Evolutionary conservation across 2,888 invertebrate species (phyloP), one percentile per base, ranked within the genome.

Genomic region (Asteroscopus sphinx): DNA sequence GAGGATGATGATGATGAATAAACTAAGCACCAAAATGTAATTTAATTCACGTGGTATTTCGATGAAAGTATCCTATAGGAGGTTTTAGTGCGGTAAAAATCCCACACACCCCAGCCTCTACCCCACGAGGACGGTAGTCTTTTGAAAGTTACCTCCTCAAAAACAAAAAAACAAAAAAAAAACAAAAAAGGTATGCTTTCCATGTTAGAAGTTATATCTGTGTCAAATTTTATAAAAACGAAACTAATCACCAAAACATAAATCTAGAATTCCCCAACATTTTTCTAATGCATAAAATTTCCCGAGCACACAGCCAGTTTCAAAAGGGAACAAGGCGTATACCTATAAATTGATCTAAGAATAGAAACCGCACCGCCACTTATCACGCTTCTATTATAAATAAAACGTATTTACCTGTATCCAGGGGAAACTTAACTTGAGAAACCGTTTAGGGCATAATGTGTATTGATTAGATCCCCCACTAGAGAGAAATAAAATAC

Each of bases 331-430:
- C 25, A 16, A 42, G 15, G 32, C 17, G 15, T 32, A 32, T 12
- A 32, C 4, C 48, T 30, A 77, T 76, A 78, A 78, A 78, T 79
- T 68, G 56, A 25, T 44, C 37, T 44, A 66, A 73, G 60, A 74
- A 80, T 63, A 53, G 42, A 59, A 45, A 66, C 57, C 68, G 53
- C 46, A 74, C 74, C 68, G 62, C 67, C 54, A 72, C 75, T 74
- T 73, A 76, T 71, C 73, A 62, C 56, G 54, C 30, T 9, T 49
- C 65, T 73, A 74, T 62, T 70, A 73, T 75, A 73, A 72, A 70
- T 55, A 77, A 64, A 64, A 70, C 65, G 55, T 74, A 61, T 75
- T 72, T 73, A 76, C 76, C 52, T 72, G 49, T 70, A 40, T 64
- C 76, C 36, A 16, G 73, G 69, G 74, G 53, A 49, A 66, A 60